A percentile compares a stretch with the other conserved stretches of the same genome.
Conservation (phyloP, 2,797 vertebrate species). For the Sebastes paucispinis region DNA sequence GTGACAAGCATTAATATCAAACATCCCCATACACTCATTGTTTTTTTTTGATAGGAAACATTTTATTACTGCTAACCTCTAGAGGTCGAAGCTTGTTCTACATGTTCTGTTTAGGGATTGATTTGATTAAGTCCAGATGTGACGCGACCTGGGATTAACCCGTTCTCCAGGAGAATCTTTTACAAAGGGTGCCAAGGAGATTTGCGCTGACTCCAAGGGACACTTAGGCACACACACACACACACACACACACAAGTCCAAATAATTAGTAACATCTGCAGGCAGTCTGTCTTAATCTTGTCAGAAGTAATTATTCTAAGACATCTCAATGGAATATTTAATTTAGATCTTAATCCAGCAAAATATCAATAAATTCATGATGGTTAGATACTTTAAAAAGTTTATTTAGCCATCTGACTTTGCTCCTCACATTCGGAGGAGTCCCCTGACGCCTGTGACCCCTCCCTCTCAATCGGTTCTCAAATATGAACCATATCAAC, state of each 20-base stretch:
- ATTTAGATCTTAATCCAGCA: slow-evolving; percentile 4
- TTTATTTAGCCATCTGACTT: not conserved
- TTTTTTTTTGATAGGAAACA: not conserved
- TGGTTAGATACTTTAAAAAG: not conserved
- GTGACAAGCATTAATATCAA: not conserved
- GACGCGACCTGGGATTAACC: slow-evolving; percentile 51
- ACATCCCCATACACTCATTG: not conserved
- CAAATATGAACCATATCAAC: slow-evolving; percentile 68
- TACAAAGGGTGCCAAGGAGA: slow-evolving; percentile 39
- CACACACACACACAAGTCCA: not conserved
- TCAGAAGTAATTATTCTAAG: slow-evolving; percentile 49
- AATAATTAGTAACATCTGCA: slow-evolving; percentile 65
- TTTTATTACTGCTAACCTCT: slow-evolving; percentile 32
- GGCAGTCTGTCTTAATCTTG: slow-evolving; percentile 30
- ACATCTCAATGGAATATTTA: slow-evolving; percentile 15
- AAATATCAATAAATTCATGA: slow-evolving; percentile 4
- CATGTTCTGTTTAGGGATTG: slow-evolving; percentile 25
- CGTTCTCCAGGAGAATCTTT: slow-evolving; percentile 29
- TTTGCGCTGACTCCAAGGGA: slow-evolving; percentile 19
- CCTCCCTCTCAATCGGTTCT: not conserved
- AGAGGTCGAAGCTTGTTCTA: slow-evolving; percentile 8
- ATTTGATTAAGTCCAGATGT: slow-evolving; percentile 67
- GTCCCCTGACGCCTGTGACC: not conserved
- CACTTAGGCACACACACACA: not conserved
- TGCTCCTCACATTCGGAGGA: not conserved